Evolutionary conservation across 2,888 invertebrate species (phyloP).

Genomic region (Mythimna vitellina): DNA sequence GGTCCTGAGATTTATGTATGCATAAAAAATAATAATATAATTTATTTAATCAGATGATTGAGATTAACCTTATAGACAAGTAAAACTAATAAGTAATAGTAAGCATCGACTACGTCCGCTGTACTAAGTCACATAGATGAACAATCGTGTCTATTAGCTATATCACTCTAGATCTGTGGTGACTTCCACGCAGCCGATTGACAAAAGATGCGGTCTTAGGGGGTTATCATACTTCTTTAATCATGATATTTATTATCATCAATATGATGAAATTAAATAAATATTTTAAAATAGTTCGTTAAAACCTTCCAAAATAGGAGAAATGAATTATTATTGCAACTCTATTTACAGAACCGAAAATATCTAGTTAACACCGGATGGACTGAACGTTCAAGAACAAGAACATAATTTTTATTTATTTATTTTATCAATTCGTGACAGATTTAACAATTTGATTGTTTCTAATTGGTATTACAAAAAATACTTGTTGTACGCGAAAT

Average conservation of each 20-base stretch:
- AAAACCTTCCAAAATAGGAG: conserved; percentile 19
- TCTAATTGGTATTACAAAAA: neutral
- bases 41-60: no score
- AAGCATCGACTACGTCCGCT: no score
- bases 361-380: conserved; percentile 70
- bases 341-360: conserved; percentile 56
- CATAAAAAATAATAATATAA: no score
- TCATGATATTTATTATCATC: neutral
- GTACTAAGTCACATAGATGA: no score
- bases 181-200: no score
- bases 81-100: no score
- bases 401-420: neutral
- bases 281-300: neutral
- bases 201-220: neutral
- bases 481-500: no score
- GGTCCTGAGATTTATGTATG: no score
- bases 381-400: conserved; percentile 63
- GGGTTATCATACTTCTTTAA: neutral
- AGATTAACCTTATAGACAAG: no score
- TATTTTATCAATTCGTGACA: neutral
- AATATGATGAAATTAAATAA: neutral
- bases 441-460: neutral
- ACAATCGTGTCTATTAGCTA: no score
- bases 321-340: conserved; percentile 49
- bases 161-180: no score